Conservation (phyloP, 2,113 vertebrate species). For the Oxygymnocypris stewartii region DNA sequence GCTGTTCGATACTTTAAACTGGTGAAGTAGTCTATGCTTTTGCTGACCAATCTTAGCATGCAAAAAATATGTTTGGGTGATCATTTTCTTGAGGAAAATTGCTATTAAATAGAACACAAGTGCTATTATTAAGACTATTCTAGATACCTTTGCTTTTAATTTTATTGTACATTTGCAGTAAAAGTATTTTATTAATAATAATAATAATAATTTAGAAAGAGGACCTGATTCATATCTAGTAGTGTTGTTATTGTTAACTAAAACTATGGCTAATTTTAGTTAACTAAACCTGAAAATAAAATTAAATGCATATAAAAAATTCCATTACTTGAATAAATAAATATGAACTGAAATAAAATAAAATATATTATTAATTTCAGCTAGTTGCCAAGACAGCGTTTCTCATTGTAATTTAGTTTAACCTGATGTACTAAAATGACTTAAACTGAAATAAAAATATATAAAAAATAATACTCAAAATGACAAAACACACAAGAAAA, state of each 20-base stretch:
- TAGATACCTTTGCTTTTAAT: neutral
- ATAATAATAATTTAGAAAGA: too few relatives aligned
- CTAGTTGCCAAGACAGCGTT: too few relatives aligned
- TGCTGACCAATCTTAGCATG: neutral
- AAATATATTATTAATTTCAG: too few relatives aligned
- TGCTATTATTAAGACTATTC: neutral
- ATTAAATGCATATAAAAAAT: neutral
- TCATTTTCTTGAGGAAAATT: neutral
- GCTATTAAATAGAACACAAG: neutral
- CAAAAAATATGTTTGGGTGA: neutral
- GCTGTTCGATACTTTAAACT: slow-evolving; percentile 11
- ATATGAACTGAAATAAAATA: neutral
- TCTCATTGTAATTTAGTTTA: too few relatives aligned
- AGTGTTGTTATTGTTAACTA: neutral
- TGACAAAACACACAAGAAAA: too few relatives aligned
- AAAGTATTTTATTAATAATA: neutral
- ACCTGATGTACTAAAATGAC: neutral
- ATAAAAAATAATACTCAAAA: too few relatives aligned
- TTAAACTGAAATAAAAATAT: too few relatives aligned
- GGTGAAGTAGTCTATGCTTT: neutral
- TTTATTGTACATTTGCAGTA: neutral
- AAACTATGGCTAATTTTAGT: neutral
- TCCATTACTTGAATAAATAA: neutral
- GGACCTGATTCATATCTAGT: neutral
- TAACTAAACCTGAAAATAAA: too few relatives aligned